phyloP scores from a whole-genome alignment of 2,113 vertebrate species.

The Rissa tridactyla region DNA sequence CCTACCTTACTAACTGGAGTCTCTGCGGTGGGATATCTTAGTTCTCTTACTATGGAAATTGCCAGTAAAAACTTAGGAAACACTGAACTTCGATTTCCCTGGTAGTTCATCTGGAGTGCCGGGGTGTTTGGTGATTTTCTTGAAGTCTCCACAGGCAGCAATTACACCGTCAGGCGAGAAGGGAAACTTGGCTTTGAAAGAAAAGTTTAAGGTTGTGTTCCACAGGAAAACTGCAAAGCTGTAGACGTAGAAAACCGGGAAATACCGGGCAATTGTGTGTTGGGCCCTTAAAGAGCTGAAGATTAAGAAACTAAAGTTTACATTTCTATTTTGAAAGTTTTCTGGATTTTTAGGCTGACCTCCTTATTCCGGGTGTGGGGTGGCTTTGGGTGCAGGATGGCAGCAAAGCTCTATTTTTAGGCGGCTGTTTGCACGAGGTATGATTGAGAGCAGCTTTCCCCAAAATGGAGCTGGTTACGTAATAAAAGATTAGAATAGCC shows the following conservation, averaged over 20 bases:
- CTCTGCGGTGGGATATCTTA: fast-evolving
- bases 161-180: not conserved
- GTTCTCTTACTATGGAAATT: not conserved
- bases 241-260: not conserved
- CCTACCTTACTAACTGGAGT: fast-evolving
- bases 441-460: not conserved
- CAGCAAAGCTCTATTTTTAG: not conserved
- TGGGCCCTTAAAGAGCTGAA: not conserved
- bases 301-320: not conserved
- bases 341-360: not conserved
- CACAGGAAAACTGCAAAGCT: not conserved
- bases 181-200: not conserved
- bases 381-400: fast-evolving
- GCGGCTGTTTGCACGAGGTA: fast-evolving
- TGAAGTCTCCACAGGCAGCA: not conserved
- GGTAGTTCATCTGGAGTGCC: not conserved
- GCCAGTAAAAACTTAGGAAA: not conserved
- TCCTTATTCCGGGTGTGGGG: fast-evolving
- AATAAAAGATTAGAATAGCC: fast-evolving
- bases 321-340: not conserved
- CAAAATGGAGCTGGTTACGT: fast-evolving
- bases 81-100: no score
- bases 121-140: not conserved
- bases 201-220: fast-evolving
- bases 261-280: not conserved